Conservation (phyloP, 1,140 invertebrate species). For the Ostrea denselamellosa region DNA sequence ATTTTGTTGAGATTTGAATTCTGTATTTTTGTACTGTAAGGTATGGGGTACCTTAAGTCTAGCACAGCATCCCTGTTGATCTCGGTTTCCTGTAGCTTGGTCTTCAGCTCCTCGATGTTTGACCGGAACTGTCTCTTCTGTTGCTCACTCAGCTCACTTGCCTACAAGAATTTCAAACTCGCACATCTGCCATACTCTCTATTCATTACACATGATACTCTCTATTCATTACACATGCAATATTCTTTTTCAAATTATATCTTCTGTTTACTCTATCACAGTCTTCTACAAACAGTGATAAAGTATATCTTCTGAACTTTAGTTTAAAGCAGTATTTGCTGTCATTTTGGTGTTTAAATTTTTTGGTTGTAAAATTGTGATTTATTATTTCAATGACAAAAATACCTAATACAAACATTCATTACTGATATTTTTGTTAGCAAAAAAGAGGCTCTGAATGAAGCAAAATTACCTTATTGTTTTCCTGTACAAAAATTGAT, state of each 20-base stretch:
- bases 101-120: conserved; percentile 71
- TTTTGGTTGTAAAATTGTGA: no score
- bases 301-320: no score
- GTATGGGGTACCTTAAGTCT: conserved; percentile 65
- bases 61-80: conserved; percentile 70
- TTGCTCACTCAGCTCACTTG: conserved; percentile 67
- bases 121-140: conserved; percentile 70
- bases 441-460: no score
- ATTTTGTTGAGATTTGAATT: background rate
- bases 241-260: background rate
- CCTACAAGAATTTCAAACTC: conserved; percentile 54
- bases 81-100: conserved; percentile 73
- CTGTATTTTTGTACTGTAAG: background rate
- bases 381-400: no score
- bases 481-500: no score
- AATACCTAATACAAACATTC: no score
- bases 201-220: background rate
- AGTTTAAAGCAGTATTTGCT: no score
- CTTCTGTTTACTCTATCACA: background rate
- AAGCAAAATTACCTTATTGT: no score
- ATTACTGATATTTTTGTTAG: no score
- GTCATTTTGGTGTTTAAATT: no score
- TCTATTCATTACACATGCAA: background rate
- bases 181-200: background rate
- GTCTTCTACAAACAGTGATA: no score